phyloP scores from a whole-genome alignment of 2,888 invertebrate genomes.

The Anticlea derivata region DNA sequence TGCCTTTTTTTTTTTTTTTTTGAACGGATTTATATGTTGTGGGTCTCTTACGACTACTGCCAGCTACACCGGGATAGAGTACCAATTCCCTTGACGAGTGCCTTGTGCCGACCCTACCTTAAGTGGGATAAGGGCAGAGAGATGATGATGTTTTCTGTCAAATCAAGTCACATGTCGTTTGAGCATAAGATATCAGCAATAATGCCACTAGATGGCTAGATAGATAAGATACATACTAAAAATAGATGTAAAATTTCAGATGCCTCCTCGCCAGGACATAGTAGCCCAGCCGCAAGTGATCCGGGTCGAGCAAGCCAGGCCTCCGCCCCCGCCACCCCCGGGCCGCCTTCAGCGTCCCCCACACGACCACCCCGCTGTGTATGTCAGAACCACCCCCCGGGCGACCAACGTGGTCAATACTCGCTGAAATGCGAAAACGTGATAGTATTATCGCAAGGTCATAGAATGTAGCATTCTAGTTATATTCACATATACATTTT shows the following conservation, averaged over 20 bases:
- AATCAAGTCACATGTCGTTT: too few species aligned
- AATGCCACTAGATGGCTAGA: too few species aligned
- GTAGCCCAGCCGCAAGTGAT: conserved; percentile 56
- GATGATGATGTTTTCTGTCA: too few species aligned
- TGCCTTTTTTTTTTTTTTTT: too few species aligned
- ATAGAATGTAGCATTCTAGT: neutral
- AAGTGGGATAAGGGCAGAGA: too few species aligned
- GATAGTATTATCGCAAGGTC: conserved; percentile 11
- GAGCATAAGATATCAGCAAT: too few species aligned
- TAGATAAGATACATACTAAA: neutral
- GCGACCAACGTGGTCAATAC: conserved; percentile 45
- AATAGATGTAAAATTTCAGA: conserved; percentile 31
- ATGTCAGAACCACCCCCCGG: conserved; percentile 52
- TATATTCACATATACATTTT: neutral
- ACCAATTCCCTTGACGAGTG: too few species aligned
- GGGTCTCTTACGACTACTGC: too few species aligned
- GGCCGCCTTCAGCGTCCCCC: conserved; percentile 74
- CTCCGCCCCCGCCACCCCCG: conserved; percentile 63
- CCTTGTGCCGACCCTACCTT: too few species aligned
- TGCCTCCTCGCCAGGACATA: conserved; percentile 75
- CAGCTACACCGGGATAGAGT: too few species aligned
- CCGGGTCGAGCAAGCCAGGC: conserved; percentile 52
- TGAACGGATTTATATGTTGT: too few species aligned
- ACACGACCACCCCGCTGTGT: conserved; percentile 69
- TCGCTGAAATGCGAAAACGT: conserved; percentile 32